Percentiles rank a stretch among this genome's conserved stretches.
phyloP scores from a whole-genome alignment of 2,888 invertebrate species.

The Leptopilina drosophilae region DNA sequence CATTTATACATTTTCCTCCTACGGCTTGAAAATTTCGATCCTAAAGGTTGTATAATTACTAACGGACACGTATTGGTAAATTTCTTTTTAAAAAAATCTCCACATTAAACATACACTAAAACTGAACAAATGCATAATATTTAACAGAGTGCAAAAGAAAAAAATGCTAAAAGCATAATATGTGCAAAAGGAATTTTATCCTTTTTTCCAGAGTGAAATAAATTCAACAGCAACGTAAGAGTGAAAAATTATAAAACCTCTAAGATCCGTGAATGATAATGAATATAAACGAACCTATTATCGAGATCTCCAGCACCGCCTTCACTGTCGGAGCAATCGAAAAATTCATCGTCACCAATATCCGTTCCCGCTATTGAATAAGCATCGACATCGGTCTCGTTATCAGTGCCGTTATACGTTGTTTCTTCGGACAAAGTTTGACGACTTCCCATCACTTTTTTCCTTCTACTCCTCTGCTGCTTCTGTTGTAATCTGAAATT shows the following conservation, averaged over 20 bases:
- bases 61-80: constrained; percentile 45
- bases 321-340: constrained; percentile 73
- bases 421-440: constrained; percentile 62
- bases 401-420: constrained; percentile 64
- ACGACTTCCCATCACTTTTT: constrained; percentile 58
- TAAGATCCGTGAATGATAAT: constrained; percentile 24
- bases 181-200: not conserved
- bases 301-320: constrained; percentile 63
- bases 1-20: constrained; percentile 72
- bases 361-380: constrained; percentile 72
- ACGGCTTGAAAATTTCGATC: not conserved
- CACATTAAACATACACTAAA: constrained; percentile 4
- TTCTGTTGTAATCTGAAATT: constrained; percentile 64
- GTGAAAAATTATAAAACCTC: constrained; percentile 34
- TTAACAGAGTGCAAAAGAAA: too few relatives aligned
- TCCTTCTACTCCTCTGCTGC: constrained; percentile 64
- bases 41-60: constrained; percentile 33
- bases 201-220: too few relatives aligned
- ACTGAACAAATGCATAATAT: too few relatives aligned
- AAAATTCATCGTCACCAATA: constrained; percentile 73
- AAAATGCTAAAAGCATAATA: too few relatives aligned
- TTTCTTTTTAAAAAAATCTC: too few relatives aligned
- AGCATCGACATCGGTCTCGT: constrained; percentile 70
- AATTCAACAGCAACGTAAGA: not conserved
- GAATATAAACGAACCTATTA: constrained; percentile 65